Percentiles rank a stretch among this genome's conserved stretches.
These are phyloP conservation scores for Notodonta dromedarius DNA, from an alignment of 2,888 invertebrate genomes.

Conservation along the genomic window DNA sequence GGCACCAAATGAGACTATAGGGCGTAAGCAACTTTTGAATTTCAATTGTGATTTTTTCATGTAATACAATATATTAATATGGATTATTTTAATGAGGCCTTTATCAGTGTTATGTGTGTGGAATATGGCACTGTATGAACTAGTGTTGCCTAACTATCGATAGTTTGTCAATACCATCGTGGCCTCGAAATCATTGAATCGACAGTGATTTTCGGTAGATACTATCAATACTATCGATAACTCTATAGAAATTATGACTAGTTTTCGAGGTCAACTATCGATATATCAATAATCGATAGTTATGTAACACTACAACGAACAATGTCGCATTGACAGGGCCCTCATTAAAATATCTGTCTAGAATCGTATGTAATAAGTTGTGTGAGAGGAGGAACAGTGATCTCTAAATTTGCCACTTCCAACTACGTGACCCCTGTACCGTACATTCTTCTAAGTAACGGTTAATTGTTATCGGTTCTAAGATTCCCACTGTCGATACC, in stretches of 20 bases:
- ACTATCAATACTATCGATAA: too few relatives aligned
- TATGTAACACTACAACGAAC: too few relatives aligned
- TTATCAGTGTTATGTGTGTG: conserved; percentile 40
- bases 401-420: conserved; percentile 55
- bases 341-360: conserved; percentile 50
- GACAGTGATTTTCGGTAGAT: too few relatives aligned
- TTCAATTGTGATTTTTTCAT: conserved; percentile 67
- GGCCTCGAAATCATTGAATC: too few relatives aligned
- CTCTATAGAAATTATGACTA: too few relatives aligned
- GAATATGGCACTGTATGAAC: conserved; percentile 19
- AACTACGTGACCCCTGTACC: conserved; percentile 43
- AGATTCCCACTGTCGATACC: conserved; percentile 55
- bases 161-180: too few relatives aligned
- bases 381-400: conserved; percentile 49
- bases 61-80: conserved; percentile 37
- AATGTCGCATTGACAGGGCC: conserved; percentile 43
- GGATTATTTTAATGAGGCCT: conserved; percentile 46
- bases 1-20: conserved; percentile 81
- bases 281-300: too few relatives aligned
- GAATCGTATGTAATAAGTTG: conserved; percentile 57
- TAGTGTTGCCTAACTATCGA: neutral
- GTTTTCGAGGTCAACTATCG: too few relatives aligned
- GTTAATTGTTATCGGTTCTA: conserved; percentile 25
- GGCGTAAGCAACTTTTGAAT: conserved; percentile 73
- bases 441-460: conserved; percentile 59